Evolutionary conservation across 2,113 vertebrate genomes (phyloP).

Genomic region (Gadus macrocephalus): DNA sequence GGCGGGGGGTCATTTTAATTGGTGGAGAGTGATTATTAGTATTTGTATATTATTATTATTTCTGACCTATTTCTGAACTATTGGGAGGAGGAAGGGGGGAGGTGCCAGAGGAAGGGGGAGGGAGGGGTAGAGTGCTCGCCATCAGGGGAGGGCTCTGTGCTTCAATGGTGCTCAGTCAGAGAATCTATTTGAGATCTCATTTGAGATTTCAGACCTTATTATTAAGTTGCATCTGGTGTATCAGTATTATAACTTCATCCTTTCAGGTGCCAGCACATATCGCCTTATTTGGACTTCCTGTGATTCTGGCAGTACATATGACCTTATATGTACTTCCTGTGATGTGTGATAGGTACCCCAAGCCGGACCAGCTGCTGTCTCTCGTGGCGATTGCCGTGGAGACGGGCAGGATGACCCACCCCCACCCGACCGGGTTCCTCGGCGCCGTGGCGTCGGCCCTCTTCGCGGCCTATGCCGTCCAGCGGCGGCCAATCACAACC

Average conservation of each 20-base stretch:
- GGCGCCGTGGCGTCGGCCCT: conserved; percentile 75
- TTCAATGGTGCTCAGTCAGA: too few species aligned
- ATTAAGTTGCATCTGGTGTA: too few species aligned
- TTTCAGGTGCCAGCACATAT: too few species aligned
- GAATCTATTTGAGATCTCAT: too few species aligned
- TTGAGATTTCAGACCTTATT: too few species aligned
- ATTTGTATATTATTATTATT: too few species aligned
- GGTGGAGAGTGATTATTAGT: too few species aligned
- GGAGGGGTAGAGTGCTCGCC: not conserved
- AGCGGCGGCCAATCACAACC: conserved; percentile 67
- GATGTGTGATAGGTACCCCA: conserved; percentile 65
- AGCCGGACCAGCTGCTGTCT: conserved; percentile 65
- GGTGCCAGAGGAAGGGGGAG: not conserved
- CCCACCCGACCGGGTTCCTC: conserved; percentile 80
- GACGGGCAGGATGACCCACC: conserved; percentile 81
- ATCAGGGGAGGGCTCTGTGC: too few species aligned
- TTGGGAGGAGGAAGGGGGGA: not conserved
- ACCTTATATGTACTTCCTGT: not conserved
- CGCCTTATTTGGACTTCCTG: too few species aligned
- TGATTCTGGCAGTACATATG: not conserved
- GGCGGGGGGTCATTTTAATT: too few species aligned
- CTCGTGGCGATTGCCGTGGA: conserved; percentile 76
- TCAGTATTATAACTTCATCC: too few species aligned
- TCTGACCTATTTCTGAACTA: too few species aligned
- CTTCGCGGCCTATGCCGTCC: conserved; percentile 73